Conservation (phyloP, 2,113 vertebrate genomes). For the Rhinoptilus africanus region DNA sequence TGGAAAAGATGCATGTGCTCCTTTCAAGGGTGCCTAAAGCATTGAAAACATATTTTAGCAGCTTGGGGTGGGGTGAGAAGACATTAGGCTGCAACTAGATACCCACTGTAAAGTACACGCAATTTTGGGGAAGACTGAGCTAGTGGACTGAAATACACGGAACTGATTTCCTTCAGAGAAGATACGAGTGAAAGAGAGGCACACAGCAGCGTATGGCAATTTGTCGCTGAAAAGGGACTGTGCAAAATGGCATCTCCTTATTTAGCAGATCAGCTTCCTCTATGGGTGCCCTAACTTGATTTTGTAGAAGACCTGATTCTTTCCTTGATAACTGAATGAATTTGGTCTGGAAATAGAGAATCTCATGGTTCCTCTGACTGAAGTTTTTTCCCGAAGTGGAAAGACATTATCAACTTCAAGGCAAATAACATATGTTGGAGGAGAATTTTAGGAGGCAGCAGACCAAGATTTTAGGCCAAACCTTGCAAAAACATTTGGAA, state of each 20-base stretch:
- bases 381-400: not conserved
- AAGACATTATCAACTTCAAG: not conserved
- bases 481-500: constrained; percentile 18
- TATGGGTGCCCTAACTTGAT: not conserved
- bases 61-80: not conserved
- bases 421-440: constrained; percentile 24
- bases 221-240: not conserved
- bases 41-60: not conserved
- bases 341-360: constrained; percentile 19
- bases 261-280: not conserved
- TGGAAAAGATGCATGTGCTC: not conserved
- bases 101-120: not conserved
- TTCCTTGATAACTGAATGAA: not conserved
- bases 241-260: not conserved
- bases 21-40: not conserved
- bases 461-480: constrained; percentile 20
- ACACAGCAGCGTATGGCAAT: not conserved
- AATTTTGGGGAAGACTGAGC: not conserved
- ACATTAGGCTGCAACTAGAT: not conserved
- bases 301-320: not conserved
- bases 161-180: not conserved
- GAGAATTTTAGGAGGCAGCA: constrained; percentile 21
- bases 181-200: not conserved
- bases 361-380: not conserved
- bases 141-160: not conserved